Evolutionary conservation across 2,888 invertebrate species (phyloP), one percentile per base, ranked within the genome.

Genomic region (Asteroscopus sphinx): DNA sequence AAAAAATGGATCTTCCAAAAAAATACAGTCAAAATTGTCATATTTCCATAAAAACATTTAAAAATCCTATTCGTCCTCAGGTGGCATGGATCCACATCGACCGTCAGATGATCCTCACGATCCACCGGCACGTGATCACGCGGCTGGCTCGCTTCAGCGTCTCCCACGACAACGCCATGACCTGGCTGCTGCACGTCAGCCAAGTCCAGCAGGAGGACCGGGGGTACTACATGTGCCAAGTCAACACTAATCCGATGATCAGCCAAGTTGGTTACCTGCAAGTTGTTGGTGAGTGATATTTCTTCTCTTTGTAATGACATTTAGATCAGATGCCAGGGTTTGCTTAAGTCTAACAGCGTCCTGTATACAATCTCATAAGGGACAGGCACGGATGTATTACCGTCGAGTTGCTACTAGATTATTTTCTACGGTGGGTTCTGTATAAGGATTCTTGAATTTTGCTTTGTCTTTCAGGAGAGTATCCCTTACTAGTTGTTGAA

Each of bases 61-160:
- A 9, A 28, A 28, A 6, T 57, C 53, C 73, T 69, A 32, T 56
- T 56, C 48, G 25, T 64, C 28, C 15, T 1, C 83, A 98, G 98
- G 98, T 98, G 81, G 98, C 98, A 66, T 98, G 98, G 98, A 97
- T 98, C 81, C 98, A 98, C 93, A 98, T 98, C 84, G 98, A 98
- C 91, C 96, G 98, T 46, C 98, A 98, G 94, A 98, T 98, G 97
- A 97, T 98, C 83, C 95, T 98, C 71, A 98, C 98, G 37, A 97
- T 98, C 85, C 98, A 98, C 92, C 96, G 97, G 25, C 98, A 98
- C 92, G 97, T 98, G 74, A 98, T 98, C 82, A 97, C 98, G 8
- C 95, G 98, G 57, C 96, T 98, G 89, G 97, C 98, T n/a, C 95
- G 98, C 69, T 98, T 98, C 92, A 97, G 97, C 87, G 97, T 98